Conservation (phyloP, 2,797 vertebrate genomes). For the Bradypodion ventrale region DNA sequence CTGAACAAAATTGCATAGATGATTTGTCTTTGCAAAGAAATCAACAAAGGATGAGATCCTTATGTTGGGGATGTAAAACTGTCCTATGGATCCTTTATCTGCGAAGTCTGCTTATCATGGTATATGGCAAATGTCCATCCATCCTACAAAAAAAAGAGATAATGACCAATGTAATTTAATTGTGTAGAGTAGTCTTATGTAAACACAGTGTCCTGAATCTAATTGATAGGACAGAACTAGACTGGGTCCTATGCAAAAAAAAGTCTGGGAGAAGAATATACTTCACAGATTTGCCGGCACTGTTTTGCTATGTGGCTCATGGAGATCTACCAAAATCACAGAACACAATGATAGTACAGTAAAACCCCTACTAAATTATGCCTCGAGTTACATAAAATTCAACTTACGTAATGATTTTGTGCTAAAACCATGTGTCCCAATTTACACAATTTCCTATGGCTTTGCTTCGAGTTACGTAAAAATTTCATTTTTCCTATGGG, state of each 20-base stretch:
- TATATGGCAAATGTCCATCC: slow-evolving; percentile 47
- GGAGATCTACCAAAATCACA: background rate
- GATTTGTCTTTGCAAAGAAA: background rate
- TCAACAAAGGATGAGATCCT: fast-evolving
- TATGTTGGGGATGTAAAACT: background rate
- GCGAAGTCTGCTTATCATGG: slow-evolving; percentile 60
- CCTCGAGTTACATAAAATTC: too few relatives aligned
- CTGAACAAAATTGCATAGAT: background rate
- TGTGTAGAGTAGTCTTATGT: background rate
- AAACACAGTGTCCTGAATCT: background rate
- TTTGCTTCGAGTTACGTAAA: too few relatives aligned
- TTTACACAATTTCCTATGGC: too few relatives aligned
- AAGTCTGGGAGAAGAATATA: background rate
- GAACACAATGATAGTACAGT: background rate
- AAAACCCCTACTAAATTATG: too few relatives aligned
- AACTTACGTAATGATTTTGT: too few relatives aligned
- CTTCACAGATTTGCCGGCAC: background rate
- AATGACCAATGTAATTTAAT: background rate
- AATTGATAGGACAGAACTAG: background rate
- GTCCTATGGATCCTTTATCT: slow-evolving; percentile 40
- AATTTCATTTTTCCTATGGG: too few relatives aligned
- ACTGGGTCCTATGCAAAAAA: fast-evolving
- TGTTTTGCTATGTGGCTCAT: background rate
- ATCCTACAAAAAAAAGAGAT: slow-evolving; percentile 22
- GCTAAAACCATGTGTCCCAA: too few relatives aligned